A percentile compares a stretch with the other conserved stretches of the same genome.
phyloP scores from a whole-genome alignment of 1,140 invertebrate genomes.

The Adoxophyes honmai region DNA sequence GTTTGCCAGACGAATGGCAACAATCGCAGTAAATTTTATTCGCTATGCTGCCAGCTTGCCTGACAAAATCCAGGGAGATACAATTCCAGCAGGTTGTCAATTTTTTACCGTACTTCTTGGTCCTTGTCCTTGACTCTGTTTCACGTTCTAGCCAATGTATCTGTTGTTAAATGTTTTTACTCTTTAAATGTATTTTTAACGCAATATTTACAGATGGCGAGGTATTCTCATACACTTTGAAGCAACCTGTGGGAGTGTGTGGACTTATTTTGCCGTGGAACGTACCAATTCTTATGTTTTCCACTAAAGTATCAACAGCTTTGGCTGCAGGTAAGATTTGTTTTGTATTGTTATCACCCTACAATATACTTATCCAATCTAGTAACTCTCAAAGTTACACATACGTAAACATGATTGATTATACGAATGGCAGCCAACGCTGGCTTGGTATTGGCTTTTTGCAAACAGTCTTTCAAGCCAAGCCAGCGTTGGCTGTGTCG shows the following conservation, averaged over 20 bases:
- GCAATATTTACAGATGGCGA: conserved; percentile 49
- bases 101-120: too few relatives aligned
- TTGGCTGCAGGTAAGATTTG: conserved; percentile 81
- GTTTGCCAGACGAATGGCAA: conserved; percentile 83
- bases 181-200: background rate
- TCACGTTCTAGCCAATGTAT: too few relatives aligned
- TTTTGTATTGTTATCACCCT: too few relatives aligned
- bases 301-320: conserved; percentile 77
- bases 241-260: conserved; percentile 44
- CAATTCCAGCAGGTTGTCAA: conserved; percentile 90
- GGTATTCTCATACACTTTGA: conserved; percentile 19
- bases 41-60: conserved; percentile 94
- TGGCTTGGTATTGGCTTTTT: too few relatives aligned
- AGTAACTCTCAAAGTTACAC: too few relatives aligned
- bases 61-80: conserved; percentile 94
- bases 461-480: too few relatives aligned
- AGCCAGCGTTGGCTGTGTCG: too few relatives aligned
- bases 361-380: too few relatives aligned
- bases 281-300: conserved; percentile 86
- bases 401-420: too few relatives aligned
- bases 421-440: too few relatives aligned
- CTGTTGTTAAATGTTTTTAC: too few relatives aligned
- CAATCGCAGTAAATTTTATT: conserved; percentile 79
- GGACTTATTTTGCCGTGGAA: conserved; percentile 30
- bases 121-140: too few relatives aligned